phyloP scores from a whole-genome alignment of 2,113 vertebrate species.

The Ochotona princeps region DNA sequence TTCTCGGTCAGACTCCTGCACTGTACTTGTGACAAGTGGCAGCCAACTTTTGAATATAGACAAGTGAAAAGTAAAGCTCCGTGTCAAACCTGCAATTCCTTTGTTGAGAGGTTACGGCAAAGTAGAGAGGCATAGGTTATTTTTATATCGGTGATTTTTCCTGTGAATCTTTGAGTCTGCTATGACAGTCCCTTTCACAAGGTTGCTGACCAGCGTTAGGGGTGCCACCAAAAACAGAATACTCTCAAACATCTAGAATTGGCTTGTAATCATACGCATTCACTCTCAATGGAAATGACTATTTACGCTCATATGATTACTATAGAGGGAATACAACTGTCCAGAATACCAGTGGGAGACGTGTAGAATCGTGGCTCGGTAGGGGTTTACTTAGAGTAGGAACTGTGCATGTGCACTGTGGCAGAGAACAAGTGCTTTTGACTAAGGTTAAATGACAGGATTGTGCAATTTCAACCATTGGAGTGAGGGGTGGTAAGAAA shows the following conservation, averaged over 20 bases:
- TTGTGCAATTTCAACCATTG: neutral
- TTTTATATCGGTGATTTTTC: neutral
- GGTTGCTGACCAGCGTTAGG: neutral
- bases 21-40: slow-evolving; percentile 57
- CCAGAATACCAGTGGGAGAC: neutral
- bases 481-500: too few relatives aligned
- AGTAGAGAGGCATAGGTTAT: neutral
- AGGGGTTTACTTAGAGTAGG: too few relatives aligned
- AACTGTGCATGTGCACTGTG: neutral
- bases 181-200: neutral
- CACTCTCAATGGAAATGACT: neutral
- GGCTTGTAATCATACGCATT: neutral
- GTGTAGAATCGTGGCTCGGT: neutral
- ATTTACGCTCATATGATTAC: neutral
- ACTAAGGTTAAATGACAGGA: neutral
- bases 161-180: neutral
- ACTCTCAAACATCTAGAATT: neutral
- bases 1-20: slow-evolving; percentile 60
- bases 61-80: neutral
- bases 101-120: neutral
- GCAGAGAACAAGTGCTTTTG: neutral
- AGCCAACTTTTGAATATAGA: slow-evolving; percentile 37
- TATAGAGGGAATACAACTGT: neutral
- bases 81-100: slow-evolving; percentile 6
- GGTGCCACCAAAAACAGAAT: neutral